These are phyloP conservation scores for Latrodectus hesperus DNA, from an alignment of 2,888 invertebrate species.

Conservation along the genomic window DNA sequence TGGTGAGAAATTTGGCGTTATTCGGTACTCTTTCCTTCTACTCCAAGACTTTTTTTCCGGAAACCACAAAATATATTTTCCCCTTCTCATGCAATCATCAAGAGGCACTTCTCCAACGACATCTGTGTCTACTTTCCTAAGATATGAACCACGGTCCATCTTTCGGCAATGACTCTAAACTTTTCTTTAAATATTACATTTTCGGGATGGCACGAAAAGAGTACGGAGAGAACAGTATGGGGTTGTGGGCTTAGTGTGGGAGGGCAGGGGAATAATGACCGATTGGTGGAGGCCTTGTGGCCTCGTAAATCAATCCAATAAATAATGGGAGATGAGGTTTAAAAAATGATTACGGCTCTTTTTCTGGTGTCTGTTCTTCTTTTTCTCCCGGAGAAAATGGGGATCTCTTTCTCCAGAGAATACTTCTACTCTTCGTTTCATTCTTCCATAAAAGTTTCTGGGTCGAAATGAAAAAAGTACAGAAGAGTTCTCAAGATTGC, in stretches of 20 bases:
- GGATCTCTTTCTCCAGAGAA: neutral
- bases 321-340: constrained; percentile 53
- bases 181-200: constrained; percentile 57
- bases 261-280: constrained; percentile 44
- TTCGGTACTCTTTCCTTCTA: too few relatives aligned
- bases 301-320: constrained; percentile 57
- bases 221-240: neutral
- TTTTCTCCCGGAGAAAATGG: neutral
- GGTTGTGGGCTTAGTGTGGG: neutral
- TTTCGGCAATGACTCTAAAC: neutral
- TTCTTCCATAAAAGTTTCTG: too few relatives aligned
- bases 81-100: too few relatives aligned
- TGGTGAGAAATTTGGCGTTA: too few relatives aligned
- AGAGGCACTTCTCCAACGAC: too few relatives aligned
- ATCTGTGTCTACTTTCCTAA: too few relatives aligned
- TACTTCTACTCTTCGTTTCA: neutral
- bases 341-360: constrained; percentile 50
- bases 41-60: too few relatives aligned
- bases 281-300: constrained; percentile 45
- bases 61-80: too few relatives aligned
- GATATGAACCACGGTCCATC: neutral
- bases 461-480: constrained; percentile 2
- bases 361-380: constrained; percentile 23
- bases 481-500: neutral
- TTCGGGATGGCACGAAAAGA: neutral